Base-by-base conservation (phyloP, 2,113 vertebrate genomes). In the Tringa solitaria region DNA sequence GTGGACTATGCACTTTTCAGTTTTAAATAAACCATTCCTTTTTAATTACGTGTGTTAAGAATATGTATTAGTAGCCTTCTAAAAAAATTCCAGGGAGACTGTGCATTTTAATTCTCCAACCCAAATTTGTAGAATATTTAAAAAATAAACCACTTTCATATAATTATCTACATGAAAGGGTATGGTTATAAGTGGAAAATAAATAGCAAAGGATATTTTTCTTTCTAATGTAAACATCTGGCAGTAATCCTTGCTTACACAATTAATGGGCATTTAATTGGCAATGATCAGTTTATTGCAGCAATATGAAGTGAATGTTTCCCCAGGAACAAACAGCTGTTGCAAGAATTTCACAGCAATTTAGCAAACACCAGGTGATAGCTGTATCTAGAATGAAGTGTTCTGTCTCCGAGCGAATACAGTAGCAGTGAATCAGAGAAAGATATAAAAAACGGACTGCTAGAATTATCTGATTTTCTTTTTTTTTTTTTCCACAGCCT, bases 221-320 rank as follows among this genome's bases (percentile, higher is more conserved):
- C 98, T 99, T 98, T 98, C 98, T 98, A 98, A 98, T 98, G 98
- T 98, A 99, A 99, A 99, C 99, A 99, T 99, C 99, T 99, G 99
- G 98, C 98, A 98, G 98, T 98, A 98, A 98, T 98, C 98, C 98
- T 98, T 99, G 98, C 98, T 99, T 99, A 98, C 98, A 98, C 98
- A 99, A 99, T 99, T 99, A 99, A 99, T 99, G 98, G 99, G 98
- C 98, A 99, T 99, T 99, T 99, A 99, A 99, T 99, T 99, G 99
- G 98, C 98, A 98, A 99, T 99, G 98, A 99, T 99, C 98, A 98
- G 99, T 99, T 99, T 99, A 99, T 98, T 99, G 98, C 98, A 98
- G 98, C 98, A 99, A 98, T 99, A 98, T 98, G 98, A 99, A 98
- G 98, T 96, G 97, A 98, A 98, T 98, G 98, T 99, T 99, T 98